Evolutionary conservation across 1,140 invertebrate genomes (phyloP).

Genomic region (Drosophila sturtevanti): DNA sequence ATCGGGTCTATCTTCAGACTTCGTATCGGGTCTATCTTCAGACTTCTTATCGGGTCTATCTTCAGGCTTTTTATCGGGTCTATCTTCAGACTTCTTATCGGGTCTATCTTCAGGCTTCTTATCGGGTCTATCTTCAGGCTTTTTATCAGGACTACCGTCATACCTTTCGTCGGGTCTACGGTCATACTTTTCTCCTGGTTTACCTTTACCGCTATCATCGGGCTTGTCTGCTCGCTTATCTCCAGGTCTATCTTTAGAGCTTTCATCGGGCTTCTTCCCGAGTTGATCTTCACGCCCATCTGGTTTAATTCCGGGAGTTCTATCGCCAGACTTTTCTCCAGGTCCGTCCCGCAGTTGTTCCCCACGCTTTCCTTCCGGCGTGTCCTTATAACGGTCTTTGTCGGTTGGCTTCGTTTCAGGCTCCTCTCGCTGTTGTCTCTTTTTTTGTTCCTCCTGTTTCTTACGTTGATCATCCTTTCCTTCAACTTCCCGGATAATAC

Average conservation of each 20-base stretch:
- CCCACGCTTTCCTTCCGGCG: too few species aligned
- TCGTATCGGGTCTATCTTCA: background rate
- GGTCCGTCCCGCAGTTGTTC: background rate
- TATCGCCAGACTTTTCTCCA: background rate
- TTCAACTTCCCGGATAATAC: conserved; percentile 15
- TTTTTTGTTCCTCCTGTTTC: conserved; percentile 2
- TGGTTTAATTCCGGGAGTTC: too few species aligned
- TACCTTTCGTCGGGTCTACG: background rate
- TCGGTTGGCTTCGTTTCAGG: background rate
- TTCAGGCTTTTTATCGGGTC: background rate
- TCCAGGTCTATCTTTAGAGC: too few species aligned
- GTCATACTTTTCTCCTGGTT: background rate
- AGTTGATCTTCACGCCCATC: too few species aligned
- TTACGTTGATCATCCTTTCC: background rate
- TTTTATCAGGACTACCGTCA: background rate
- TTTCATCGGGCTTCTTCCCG: background rate
- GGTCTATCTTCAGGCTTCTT: background rate
- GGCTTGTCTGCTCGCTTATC: background rate
- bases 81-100: background rate
- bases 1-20: background rate
- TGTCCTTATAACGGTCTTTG: too few species aligned
- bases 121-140: background rate
- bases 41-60: background rate
- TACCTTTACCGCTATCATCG: background rate
- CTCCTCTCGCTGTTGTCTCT: conserved; percentile 2